phyloP scores from a whole-genome alignment of 2,888 invertebrate species.

The Steinernema carpocapsae region DNA sequence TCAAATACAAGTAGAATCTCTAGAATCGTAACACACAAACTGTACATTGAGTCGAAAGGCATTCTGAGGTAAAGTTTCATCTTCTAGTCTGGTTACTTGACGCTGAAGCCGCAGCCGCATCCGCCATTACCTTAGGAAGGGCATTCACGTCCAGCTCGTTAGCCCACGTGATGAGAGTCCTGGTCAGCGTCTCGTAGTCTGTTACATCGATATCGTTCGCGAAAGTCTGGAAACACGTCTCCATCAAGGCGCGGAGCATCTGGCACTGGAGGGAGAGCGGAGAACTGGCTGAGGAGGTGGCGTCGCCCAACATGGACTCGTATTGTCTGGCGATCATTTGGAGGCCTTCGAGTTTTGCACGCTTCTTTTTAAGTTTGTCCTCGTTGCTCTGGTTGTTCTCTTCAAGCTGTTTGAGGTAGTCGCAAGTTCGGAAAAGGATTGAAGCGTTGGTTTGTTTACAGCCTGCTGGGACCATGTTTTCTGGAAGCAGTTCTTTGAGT shows the following conservation, averaged over 20 bases:
- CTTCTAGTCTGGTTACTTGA: no score
- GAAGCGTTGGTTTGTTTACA: slow-evolving; percentile 69
- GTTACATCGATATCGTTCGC: slow-evolving; percentile 55
- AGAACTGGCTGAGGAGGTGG: slow-evolving; percentile 40
- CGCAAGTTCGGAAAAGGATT: slow-evolving; percentile 63
- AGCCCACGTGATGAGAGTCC: not conserved
- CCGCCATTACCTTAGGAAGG: not conserved
- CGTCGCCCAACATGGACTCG: slow-evolving; percentile 60
- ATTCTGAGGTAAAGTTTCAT: no score
- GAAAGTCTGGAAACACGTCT: slow-evolving; percentile 63
- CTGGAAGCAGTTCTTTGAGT: slow-evolving; percentile 67
- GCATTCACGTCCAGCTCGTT: not conserved
- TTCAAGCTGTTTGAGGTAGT: slow-evolving; percentile 64
- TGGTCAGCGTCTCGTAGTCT: slow-evolving; percentile 59
- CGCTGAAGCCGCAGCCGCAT: not conserved
- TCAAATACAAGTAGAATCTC: no score
- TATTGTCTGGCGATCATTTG: slow-evolving; percentile 68
- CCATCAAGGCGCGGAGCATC: slow-evolving; percentile 43
- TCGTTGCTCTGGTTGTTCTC: slow-evolving; percentile 52
- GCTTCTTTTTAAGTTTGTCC: slow-evolving; percentile 54
- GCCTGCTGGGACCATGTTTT: slow-evolving; percentile 62
- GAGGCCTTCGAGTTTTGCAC: slow-evolving; percentile 59
- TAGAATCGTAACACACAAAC: no score
- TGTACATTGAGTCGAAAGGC: no score
- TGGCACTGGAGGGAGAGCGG: slow-evolving; percentile 8